Percentiles rank a stretch among this genome's conserved stretches.
Evolutionary conservation across 2,113 vertebrate genomes (phyloP).

Genomic region (Chelonoidis abingdonii): DNA sequence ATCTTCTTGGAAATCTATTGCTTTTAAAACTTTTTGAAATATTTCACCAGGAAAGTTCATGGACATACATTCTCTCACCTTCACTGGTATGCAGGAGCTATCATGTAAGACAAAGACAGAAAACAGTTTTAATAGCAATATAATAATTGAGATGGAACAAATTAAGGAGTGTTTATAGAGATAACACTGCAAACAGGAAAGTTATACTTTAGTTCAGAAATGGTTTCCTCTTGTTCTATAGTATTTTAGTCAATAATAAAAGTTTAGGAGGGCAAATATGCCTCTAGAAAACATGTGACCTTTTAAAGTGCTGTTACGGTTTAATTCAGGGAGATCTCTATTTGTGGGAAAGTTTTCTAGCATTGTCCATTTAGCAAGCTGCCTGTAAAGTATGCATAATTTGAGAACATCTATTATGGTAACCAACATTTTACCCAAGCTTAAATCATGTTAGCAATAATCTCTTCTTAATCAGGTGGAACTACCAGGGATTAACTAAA

Average conservation of each 20-base stretch:
- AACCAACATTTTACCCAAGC: constrained; percentile 26
- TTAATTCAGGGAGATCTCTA: constrained; percentile 2
- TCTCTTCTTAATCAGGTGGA: not conserved
- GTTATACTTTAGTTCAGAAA: constrained; percentile 34
- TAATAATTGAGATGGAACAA: constrained; percentile 56
- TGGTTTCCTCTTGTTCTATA: constrained; percentile 23
- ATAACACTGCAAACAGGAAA: not conserved
- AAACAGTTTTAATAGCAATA: constrained; percentile 66
- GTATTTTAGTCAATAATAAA: constrained; percentile 7
- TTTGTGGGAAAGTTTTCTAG: constrained; percentile 19
- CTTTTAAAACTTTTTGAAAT: constrained; percentile 59
- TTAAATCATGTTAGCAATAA: not conserved
- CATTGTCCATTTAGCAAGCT: constrained; percentile 18
- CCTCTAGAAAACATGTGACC: not conserved
- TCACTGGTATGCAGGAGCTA: constrained; percentile 57
- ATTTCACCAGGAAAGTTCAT: constrained; percentile 38
- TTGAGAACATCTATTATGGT: constrained; percentile 42
- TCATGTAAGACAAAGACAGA: constrained; percentile 27
- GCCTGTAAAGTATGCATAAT: constrained; percentile 38
- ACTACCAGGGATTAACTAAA: constrained; percentile 6
- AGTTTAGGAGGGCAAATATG: constrained; percentile 30
- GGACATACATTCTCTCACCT: constrained; percentile 37
- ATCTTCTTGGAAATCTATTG: constrained; percentile 48
- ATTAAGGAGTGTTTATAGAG: not conserved
- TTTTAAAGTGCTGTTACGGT: constrained; percentile 36